Evolutionary conservation across 2,888 invertebrate species (phyloP).

Genomic region (Amblyjoppa proteus): DNA sequence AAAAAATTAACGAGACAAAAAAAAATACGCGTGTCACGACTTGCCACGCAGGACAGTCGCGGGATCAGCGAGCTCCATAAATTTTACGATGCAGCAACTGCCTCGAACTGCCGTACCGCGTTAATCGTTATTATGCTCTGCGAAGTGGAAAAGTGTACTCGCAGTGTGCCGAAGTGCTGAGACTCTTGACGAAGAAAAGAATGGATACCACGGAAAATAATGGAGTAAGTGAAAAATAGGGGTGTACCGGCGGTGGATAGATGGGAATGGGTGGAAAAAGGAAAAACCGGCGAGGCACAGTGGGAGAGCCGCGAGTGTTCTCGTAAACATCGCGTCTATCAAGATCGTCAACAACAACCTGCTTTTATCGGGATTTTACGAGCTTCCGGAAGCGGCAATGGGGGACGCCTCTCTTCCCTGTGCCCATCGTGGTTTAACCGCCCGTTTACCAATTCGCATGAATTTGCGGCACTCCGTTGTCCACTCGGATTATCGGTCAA

Average conservation of each 20-base stretch:
- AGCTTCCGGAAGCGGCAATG: constrained; percentile 43
- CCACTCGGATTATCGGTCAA: constrained; percentile 44
- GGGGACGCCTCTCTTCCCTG: constrained; percentile 22
- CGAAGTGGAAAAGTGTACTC: constrained; percentile 52
- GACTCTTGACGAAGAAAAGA: constrained; percentile 17
- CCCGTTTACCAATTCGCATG: constrained; percentile 56
- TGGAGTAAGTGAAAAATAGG: constrained; percentile 41
- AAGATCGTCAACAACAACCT: constrained; percentile 66
- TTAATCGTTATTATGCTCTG: constrained; percentile 61
- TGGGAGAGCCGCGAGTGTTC: constrained; percentile 30
- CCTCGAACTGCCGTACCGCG: constrained; percentile 27
- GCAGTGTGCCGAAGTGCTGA: neutral
- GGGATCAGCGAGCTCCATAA: constrained; percentile 61
- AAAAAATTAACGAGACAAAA: constrained; percentile 27
- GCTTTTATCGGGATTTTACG: constrained; percentile 67
- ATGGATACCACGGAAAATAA: constrained; percentile 7
- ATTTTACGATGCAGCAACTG: constrained; percentile 53
- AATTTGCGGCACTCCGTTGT: constrained; percentile 49
- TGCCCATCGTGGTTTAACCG: constrained; percentile 46
- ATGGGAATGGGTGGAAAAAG: neutral
- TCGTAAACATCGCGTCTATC: constrained; percentile 64
- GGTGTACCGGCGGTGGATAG: neutral
- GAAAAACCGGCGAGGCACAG: neutral
- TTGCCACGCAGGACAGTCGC: constrained; percentile 25
- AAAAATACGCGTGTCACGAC: constrained; percentile 22